Evolutionary conservation across 2,888 invertebrate genomes (phyloP), one percentile per base, ranked within the genome.

Genomic region (Scaptomyza cyrtandrae): DNA sequence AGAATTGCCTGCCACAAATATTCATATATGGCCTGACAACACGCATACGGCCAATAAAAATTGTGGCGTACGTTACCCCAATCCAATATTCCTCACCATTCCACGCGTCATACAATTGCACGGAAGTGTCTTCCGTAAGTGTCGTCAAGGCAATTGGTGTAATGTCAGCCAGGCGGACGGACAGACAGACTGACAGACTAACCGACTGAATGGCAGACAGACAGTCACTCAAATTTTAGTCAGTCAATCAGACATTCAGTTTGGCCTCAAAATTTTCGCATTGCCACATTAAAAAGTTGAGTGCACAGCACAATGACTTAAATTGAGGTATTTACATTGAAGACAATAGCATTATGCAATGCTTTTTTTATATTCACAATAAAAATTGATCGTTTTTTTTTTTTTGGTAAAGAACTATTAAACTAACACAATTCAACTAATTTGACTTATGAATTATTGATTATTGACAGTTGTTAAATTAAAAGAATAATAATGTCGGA

Each of bases 1-100:
- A 84, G 83, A 89, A 83, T 81, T 89, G 79, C 88, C 86, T 78
- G 79, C 86, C 89, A 71, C 83, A 83, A 87, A 83, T 89, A 89
- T 89, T 89, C 83, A 89, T 89, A 87, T 82, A 83, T 82, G 82
- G 76, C 57, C 88, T 78, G 75, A 82, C 89, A 82, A 81, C 83
- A 84, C 83, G 83, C 89, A 89, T 88, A 85, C 71, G 88, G 83
- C 83, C 89, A 84, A 84, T 84, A 84, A 83, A 89, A 75, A 60
- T 75, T 63, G 59, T 68, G 78, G 61, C 63, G 39, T 37, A 35
- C 50, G 35, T 43, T 9, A 33, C 13, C 49, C 49, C 43, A 11
- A 44, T 60, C 53, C 58, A 27, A 48, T 46, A 39, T 39, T 39
- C 7, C 39, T 39, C 24, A 31, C 14, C n/a, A 24, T 16, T 52